Percentiles rank a stretch among this genome's conserved stretches.
These are phyloP conservation scores for Siniperca chuatsi DNA, from an alignment of 2,113 vertebrate genomes.

Conservation along the genomic window DNA sequence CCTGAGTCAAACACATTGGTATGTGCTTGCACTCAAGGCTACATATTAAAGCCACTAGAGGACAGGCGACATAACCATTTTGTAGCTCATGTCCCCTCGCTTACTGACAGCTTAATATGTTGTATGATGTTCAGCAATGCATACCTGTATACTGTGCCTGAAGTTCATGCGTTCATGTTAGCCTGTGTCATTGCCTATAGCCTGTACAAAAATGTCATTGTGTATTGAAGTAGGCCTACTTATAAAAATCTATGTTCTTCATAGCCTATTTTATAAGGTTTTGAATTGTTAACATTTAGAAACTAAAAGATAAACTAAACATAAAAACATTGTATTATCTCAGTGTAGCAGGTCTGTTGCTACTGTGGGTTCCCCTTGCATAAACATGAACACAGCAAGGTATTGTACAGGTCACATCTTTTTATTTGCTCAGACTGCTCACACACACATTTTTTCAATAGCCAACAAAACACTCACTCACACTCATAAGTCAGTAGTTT, in stretches of 20 bases:
- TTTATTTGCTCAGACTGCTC: too few species aligned
- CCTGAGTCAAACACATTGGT: too few species aligned
- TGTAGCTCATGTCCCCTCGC: too few species aligned
- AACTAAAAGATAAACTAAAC: not conserved
- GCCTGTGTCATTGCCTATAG: not conserved
- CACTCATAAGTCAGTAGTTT: not conserved
- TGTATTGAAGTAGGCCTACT: not conserved
- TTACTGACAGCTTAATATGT: too few species aligned
- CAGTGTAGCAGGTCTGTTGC: too few species aligned
- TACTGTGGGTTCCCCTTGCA: too few species aligned
- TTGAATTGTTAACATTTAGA: not conserved
- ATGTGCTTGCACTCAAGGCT: too few species aligned
- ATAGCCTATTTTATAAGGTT: not conserved
- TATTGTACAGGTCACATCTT: too few species aligned
- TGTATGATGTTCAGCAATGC: not conserved
- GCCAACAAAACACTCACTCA: too few species aligned
- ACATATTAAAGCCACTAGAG: too few species aligned
- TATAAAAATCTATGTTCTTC: not conserved
- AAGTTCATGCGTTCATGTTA: not conserved
- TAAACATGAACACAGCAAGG: too few species aligned
- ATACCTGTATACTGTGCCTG: not conserved
- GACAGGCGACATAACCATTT: not conserved
- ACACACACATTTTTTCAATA: too few species aligned
- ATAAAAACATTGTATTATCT: not conserved
- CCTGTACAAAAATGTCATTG: not conserved